Evolutionary conservation across 1,140 invertebrate species (phyloP).

Genomic region (Bombus cullumanus): DNA sequence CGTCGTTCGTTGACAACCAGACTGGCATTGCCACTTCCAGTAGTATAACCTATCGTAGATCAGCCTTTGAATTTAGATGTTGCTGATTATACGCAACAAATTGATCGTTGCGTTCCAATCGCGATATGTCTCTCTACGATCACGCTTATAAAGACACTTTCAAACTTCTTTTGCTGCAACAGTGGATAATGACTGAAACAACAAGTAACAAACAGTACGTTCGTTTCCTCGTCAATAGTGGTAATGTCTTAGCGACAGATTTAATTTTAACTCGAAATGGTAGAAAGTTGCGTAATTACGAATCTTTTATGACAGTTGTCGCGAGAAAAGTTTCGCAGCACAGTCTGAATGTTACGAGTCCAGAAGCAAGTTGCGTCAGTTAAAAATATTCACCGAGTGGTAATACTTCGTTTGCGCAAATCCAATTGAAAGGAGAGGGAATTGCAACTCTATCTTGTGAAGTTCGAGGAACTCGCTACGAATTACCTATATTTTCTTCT

Average conservation of each 20-base stretch:
- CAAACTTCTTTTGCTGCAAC: background rate
- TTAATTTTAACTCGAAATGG: background rate
- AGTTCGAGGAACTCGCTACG: slow-evolving; percentile 12
- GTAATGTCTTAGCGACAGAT: background rate
- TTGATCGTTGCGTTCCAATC: background rate
- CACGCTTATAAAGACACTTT: background rate
- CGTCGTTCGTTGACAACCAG: background rate
- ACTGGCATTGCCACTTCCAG: background rate
- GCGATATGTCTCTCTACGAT: background rate
- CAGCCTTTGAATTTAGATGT: background rate
- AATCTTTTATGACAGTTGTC: background rate
- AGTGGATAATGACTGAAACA: too few species aligned
- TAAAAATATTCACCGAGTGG: slow-evolving; percentile 17
- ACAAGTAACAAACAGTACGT: too few species aligned
- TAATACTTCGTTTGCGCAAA: slow-evolving; percentile 9
- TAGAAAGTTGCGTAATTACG: background rate
- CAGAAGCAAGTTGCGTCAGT: background rate
- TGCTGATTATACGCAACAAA: background rate
- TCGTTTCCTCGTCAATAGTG: background rate
- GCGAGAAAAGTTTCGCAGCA: background rate
- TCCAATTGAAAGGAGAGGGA: background rate
- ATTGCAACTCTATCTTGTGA: background rate
- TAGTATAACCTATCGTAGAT: background rate
- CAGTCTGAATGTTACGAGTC: background rate
- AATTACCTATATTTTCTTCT: background rate